phyloP scores from a whole-genome alignment of 30 jellyfish, hydroid and myxozoan species.

The Chironex yamaguchii region DNA sequence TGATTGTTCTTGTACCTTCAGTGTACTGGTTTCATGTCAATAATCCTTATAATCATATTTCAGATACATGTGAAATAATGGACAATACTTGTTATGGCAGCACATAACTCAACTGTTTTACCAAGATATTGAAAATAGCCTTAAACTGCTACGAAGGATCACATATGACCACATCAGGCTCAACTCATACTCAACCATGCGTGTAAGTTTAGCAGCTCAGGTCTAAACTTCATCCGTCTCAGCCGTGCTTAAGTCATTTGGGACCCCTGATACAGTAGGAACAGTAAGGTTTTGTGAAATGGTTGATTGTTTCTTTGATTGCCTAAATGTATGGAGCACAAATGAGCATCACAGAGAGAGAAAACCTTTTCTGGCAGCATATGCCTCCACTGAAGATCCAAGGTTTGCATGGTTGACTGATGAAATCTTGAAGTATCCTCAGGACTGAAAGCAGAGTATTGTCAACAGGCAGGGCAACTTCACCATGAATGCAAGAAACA shows the following conservation, averaged over 20 bases:
- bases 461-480: constrained; percentile 35
- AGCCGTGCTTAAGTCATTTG: constrained; percentile 23
- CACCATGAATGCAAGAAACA: constrained; percentile 19
- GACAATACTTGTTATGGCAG: constrained; percentile 49
- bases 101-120: constrained; percentile 42
- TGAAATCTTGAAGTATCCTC: constrained; percentile 24
- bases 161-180: constrained; percentile 46
- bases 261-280: constrained; percentile 42
- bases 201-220: constrained; percentile 58
- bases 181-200: constrained; percentile 49
- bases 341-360: constrained; percentile 35
- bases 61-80: constrained; percentile 39
- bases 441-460: constrained; percentile 53
- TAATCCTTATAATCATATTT: not conserved
- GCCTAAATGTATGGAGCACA: constrained; percentile 62
- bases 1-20: too few relatives aligned
- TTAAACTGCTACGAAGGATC: constrained; percentile 34
- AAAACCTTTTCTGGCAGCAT: constrained; percentile 57
- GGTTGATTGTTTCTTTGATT: constrained; percentile 71
- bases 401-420: constrained; percentile 52
- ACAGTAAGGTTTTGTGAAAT: constrained; percentile 57
- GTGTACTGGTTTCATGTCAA: not conserved
- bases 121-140: constrained; percentile 55
- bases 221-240: constrained; percentile 47
- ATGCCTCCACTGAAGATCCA: constrained; percentile 10